A percentile compares a stretch with the other conserved stretches of the same genome.
These are phyloP conservation scores for Hycleus cichorii DNA, from an alignment of 1,140 invertebrate genomes.

Conservation along the genomic window DNA sequence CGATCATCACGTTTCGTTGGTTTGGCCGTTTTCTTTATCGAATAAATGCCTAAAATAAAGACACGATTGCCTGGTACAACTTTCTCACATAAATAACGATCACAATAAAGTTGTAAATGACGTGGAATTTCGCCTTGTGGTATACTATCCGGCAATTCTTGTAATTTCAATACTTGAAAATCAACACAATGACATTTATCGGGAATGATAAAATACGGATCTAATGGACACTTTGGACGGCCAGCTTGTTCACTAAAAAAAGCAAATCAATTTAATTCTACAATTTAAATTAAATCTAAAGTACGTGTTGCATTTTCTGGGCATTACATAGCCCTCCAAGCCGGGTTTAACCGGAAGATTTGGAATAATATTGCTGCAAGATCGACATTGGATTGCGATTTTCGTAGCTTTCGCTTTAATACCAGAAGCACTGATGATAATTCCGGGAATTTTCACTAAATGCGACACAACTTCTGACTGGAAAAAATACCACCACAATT, in stretches of 20 bases:
- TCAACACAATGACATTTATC: slow-evolving; percentile 97
- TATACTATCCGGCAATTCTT: slow-evolving; percentile 93
- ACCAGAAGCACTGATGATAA: slow-evolving; percentile 88
- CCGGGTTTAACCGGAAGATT: slow-evolving; percentile 91
- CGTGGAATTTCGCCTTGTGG: slow-evolving; percentile 98
- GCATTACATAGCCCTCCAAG: slow-evolving; percentile 93
- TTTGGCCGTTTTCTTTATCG: slow-evolving; percentile 83
- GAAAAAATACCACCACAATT: slow-evolving; percentile 33
- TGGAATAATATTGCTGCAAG: slow-evolving; percentile 81
- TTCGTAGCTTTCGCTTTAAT: slow-evolving; percentile 92
- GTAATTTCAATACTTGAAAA: slow-evolving; percentile 85
- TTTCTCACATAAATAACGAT: slow-evolving; percentile 87
- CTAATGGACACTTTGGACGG: slow-evolving; percentile 85
- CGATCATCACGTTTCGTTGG: slow-evolving; percentile 55
- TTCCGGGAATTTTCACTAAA: slow-evolving; percentile 92
- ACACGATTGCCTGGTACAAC: slow-evolving; percentile 96
- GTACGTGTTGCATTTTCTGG: slow-evolving; percentile 89
- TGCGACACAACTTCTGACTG: slow-evolving; percentile 90
- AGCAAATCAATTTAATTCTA: not conserved
- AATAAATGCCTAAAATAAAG: slow-evolving; percentile 90
- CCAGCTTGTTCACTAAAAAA: slow-evolving; percentile 77
- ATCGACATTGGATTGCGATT: slow-evolving; percentile 93
- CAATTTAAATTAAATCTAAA: slow-evolving; percentile 31
- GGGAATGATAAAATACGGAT: slow-evolving; percentile 96
- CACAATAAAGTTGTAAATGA: slow-evolving; percentile 91